A percentile compares a stretch with the other conserved stretches of the same genome.
Conservation (phyloP, 2,888 invertebrate genomes). For the Drosophila subsilvestris region DNA sequence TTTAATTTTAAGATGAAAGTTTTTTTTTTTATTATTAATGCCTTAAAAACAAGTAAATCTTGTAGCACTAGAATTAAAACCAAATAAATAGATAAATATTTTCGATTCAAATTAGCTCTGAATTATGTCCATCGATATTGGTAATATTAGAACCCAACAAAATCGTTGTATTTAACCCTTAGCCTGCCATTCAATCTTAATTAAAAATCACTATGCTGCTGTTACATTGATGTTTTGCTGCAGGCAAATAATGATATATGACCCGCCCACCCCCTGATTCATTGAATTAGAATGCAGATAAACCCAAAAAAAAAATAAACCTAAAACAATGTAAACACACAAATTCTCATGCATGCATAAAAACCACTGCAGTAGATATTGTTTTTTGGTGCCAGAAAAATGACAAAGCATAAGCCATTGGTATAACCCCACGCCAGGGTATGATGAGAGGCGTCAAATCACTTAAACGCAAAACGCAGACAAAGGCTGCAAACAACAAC, state of each 20-base stretch:
- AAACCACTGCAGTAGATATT: conserved; percentile 55
- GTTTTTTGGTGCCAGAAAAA: conserved; percentile 26
- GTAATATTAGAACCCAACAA: too few relatives aligned
- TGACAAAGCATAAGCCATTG: conserved; percentile 60
- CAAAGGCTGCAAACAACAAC: conserved; percentile 32
- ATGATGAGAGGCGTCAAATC: conserved; percentile 69
- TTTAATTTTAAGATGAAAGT: too few relatives aligned
- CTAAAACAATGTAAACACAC: neutral
- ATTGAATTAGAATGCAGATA: conserved; percentile 63
- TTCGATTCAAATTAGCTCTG: too few relatives aligned
- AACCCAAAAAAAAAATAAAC: neutral
- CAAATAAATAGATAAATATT: too few relatives aligned
- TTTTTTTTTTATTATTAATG: too few relatives aligned
- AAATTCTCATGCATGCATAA: conserved; percentile 37
- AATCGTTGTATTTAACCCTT: too few relatives aligned
- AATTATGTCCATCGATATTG: too few relatives aligned
- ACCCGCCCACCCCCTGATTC: neutral
- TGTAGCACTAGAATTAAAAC: too few relatives aligned
- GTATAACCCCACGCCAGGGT: conserved; percentile 1
- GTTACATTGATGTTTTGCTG: conserved; percentile 10
- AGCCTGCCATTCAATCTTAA: conserved; percentile 22
- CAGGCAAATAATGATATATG: neutral
- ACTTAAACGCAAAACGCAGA: conserved; percentile 70
- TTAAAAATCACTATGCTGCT: conserved; percentile 11
- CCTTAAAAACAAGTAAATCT: too few relatives aligned